Conservation (phyloP, 2,797 vertebrate species). For the Oreochromis mossambicus region DNA sequence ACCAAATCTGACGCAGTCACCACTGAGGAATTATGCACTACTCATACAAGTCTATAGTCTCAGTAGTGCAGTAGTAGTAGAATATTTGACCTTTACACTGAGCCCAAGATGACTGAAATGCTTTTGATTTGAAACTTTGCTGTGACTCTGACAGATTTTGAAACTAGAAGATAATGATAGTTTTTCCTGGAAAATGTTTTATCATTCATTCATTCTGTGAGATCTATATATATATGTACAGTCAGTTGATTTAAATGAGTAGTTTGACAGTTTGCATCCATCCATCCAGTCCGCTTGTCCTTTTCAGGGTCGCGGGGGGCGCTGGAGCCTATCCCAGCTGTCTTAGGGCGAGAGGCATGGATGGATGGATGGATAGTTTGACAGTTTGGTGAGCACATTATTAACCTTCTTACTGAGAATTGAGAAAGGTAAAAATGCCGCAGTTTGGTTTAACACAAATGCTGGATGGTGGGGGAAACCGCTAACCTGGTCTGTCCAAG, state of each 20-base stretch:
- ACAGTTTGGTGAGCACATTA: background rate
- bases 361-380: background rate
- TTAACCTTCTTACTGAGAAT: background rate
- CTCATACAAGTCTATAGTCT: constrained; percentile 13
- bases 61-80: background rate
- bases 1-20: constrained; percentile 31
- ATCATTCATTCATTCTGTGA: background rate
- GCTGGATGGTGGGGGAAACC: background rate
- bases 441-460: background rate
- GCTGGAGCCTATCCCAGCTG: background rate
- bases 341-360: background rate
- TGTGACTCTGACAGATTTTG: background rate
- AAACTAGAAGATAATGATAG: constrained; percentile 1
- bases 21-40: constrained; percentile 38
- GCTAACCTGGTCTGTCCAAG: background rate
- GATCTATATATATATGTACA: background rate
- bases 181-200: background rate
- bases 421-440: background rate
- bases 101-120: background rate
- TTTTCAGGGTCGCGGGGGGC: background rate
- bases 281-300: background rate
- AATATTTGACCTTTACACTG: background rate
- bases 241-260: background rate
- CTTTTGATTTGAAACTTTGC: background rate
- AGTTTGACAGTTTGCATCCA: background rate